Evolutionary conservation across 1,140 invertebrate genomes (phyloP).

Genomic region (Nasonia giraulti): DNA sequence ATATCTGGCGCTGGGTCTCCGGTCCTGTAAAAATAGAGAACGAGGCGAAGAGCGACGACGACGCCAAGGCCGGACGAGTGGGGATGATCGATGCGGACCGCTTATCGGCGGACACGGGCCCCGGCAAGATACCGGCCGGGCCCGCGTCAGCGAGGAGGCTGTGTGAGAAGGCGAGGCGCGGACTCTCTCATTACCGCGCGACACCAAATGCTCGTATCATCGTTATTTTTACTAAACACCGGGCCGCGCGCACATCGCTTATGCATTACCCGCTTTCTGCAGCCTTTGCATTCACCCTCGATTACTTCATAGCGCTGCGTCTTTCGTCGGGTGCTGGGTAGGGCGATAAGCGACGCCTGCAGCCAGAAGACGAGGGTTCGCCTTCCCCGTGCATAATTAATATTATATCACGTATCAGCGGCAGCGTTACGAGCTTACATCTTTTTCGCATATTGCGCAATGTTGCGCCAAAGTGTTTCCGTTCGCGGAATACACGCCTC

Average conservation of each 20-base stretch:
- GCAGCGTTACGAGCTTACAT: neutral
- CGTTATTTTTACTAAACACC: slow-evolving; percentile 73
- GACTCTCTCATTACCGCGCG: slow-evolving; percentile 67
- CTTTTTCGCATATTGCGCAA: neutral
- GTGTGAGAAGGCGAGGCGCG: neutral
- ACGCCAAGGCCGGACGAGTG: slow-evolving; percentile 34
- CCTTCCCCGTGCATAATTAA: neutral
- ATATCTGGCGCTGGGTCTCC: slow-evolving; percentile 52
- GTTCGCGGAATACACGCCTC: neutral
- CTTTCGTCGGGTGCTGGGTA: no score
- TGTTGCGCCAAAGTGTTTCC: neutral
- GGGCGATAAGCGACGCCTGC: no score
- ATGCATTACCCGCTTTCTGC: neutral
- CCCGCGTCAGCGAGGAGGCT: slow-evolving; percentile 46
- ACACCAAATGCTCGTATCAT: slow-evolving; percentile 74
- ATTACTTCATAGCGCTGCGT: neutral
- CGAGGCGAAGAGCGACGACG: slow-evolving; percentile 19
- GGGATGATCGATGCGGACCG: slow-evolving; percentile 71
- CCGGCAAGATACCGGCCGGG: slow-evolving; percentile 63
- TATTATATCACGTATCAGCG: neutral
- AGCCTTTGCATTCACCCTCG: neutral
- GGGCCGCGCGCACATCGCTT: no score
- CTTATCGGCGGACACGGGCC: slow-evolving; percentile 71
- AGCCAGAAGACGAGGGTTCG: neutral
- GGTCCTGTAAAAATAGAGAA: slow-evolving; percentile 1